Base-by-base conservation (phyloP, 2,888 invertebrate genomes). In the Megastigmus dorsalis region DNA sequence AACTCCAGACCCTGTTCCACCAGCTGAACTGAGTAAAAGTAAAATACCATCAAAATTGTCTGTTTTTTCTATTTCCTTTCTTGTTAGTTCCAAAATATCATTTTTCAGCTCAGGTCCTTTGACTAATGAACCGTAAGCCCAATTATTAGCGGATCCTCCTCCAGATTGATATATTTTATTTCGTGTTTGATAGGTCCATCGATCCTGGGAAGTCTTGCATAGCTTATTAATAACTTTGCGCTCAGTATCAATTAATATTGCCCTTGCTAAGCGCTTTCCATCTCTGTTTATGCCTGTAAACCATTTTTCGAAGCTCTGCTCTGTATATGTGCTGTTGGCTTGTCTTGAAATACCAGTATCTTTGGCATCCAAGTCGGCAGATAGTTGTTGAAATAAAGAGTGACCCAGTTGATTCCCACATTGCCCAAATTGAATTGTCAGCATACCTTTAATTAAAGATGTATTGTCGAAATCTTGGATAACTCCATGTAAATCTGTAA, bases 1-100 rank as follows among this genome's bases (percentile, higher is more conserved):
- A 26, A 90, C 86, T 4, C 90, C 90, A 10, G 90, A 90, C 18
- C 91, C 91, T 1, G 90, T 90, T 13, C 91, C 90, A 50, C 91
- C 91, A 10, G 89, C 89, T 23, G 89, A 88, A 80, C 90, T 89
- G 20, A 89, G 84, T 13, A 90, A 80, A 67, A 85, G 84, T n/a
- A 90, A 79, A 67, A 90, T 85, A 59, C 88, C 88, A n/a, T 85
- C 83, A 4, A 89, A 77, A 57, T 82, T 82, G 82, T 90, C 90
- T 63, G 86, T 82, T 48, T 82, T 86, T 80, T 91, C 90, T 45
- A 85, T 76, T 81, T 90, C 89, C 70, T 79, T 84, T 68, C 89
- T 82, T 1, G 89, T 79, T 41, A 79, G 80, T 48, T 90, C 89
- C 54, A 89, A 67, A 30, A 89, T 82, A 1, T 83, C 80, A 4